Percentiles rank a stretch among this genome's conserved stretches.
Conservation (phyloP, 2,113 vertebrate species). For the Solea solea region DNA sequence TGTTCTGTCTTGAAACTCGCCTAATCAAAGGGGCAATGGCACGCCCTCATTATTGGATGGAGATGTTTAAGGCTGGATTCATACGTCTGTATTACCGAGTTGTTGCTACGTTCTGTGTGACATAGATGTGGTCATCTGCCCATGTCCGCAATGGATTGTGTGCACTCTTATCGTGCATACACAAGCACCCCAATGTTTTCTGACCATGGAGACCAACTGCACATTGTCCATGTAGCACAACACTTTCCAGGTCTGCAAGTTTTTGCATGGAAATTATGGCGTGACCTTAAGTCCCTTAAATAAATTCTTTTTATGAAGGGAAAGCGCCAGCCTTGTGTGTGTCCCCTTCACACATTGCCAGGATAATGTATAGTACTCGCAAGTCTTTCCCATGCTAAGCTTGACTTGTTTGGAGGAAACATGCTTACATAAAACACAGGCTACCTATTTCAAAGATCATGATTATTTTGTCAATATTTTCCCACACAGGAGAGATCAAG, state of each 20-base stretch:
- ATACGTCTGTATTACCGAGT: no score
- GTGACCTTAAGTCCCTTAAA: no score
- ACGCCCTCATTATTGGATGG: neutral
- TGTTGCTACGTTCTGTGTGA: no score
- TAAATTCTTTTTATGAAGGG: neutral
- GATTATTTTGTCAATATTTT: constrained; percentile 64
- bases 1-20: neutral
- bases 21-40: neutral
- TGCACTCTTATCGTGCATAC: no score
- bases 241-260: no score
- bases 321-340: neutral
- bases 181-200: no score
- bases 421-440: constrained; percentile 71
- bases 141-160: no score
- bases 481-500: constrained; percentile 8
- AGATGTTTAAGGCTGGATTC: neutral
- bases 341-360: constrained; percentile 3
- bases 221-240: no score
- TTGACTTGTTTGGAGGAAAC: constrained; percentile 59
- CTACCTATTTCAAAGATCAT: constrained; percentile 58
- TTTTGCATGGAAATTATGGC: no score
- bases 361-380: neutral
- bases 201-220: no score
- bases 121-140: no score
- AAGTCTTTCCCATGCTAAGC: constrained; percentile 8